These are phyloP conservation scores for Malurus elegans DNA, from an alignment of 2,113 vertebrate species.

Conservation along the genomic window DNA sequence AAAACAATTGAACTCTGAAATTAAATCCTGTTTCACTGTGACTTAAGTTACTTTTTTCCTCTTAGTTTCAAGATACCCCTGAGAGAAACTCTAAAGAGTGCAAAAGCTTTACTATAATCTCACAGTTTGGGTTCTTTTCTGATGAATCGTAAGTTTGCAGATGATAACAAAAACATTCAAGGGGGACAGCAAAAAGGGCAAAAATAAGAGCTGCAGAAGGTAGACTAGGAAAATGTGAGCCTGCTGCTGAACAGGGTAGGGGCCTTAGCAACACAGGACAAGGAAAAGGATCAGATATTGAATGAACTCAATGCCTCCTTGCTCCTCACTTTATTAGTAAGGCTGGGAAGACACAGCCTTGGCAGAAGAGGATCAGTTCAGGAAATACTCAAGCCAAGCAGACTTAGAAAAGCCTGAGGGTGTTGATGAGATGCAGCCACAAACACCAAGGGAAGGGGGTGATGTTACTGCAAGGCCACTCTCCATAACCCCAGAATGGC, in stretches of 20 bases:
- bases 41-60: background rate
- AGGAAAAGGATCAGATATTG: background rate
- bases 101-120: background rate
- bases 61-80: background rate
- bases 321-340: background rate
- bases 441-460: accelerated
- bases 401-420: accelerated
- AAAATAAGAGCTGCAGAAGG: background rate
- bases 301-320: background rate
- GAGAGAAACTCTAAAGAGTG: background rate
- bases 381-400: background rate
- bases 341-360: background rate
- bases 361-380: background rate
- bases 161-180: background rate
- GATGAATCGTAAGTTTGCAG: background rate
- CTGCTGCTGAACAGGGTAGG: background rate
- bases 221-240: background rate
- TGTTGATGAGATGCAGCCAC: background rate
- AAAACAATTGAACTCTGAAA: background rate
- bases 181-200: background rate
- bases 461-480: background rate
- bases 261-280: no score
- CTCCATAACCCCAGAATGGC: background rate
- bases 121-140: background rate
- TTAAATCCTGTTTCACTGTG: background rate